Conservation (phyloP, 2,888 invertebrate species). For the Lasiommata megera region DNA sequence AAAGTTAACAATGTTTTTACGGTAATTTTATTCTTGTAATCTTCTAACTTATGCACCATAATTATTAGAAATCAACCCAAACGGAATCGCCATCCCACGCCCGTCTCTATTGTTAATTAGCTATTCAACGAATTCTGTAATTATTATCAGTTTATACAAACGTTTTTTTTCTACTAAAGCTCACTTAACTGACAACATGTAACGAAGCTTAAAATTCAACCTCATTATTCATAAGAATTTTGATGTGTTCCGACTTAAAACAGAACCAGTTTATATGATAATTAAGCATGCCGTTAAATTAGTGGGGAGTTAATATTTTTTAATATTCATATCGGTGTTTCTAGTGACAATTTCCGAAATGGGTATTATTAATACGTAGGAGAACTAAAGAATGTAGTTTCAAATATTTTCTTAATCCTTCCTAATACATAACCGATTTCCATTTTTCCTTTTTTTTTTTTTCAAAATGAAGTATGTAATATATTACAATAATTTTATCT, state of each 20-base stretch:
- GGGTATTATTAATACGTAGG: no score
- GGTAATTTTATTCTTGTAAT: no score
- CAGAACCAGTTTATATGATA: slow-evolving; percentile 64
- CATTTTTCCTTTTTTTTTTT: no score
- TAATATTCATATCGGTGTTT: slow-evolving; percentile 36
- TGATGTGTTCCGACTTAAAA: slow-evolving; percentile 59
- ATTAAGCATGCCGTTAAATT: slow-evolving; percentile 50
- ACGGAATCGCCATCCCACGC: slow-evolving; percentile 26
- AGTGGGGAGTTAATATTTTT: slow-evolving; percentile 61
- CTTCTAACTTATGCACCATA: neutral
- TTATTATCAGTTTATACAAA: slow-evolving; percentile 47
- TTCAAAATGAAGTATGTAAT: no score
- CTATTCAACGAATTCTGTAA: slow-evolving; percentile 45
- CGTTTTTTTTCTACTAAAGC: slow-evolving; percentile 47
- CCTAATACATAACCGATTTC: no score
- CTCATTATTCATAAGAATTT: slow-evolving; percentile 72
- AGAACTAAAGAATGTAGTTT: no score
- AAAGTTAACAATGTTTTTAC: no score
- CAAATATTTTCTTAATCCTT: no score
- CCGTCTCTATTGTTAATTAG: slow-evolving; percentile 41
- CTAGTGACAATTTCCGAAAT: slow-evolving; percentile 16
- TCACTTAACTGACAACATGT: slow-evolving; percentile 57
- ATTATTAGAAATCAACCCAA: slow-evolving; percentile 14
- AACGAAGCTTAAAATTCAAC: slow-evolving; percentile 71
- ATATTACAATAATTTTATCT: no score